Conservation (phyloP, 2,113 vertebrate genomes). For the Coregonus clupeaformis region DNA sequence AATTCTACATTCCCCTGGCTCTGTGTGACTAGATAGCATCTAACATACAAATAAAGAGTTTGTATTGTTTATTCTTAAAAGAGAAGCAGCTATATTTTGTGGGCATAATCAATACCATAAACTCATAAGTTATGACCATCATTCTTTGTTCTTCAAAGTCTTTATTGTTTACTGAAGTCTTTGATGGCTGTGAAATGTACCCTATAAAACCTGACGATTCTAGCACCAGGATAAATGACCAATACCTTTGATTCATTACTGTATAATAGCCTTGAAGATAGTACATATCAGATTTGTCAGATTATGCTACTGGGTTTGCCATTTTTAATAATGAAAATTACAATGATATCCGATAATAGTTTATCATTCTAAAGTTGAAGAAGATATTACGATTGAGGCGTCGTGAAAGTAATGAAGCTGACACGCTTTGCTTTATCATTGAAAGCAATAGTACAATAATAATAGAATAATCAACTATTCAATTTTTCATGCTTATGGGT, state of each 20-base stretch:
- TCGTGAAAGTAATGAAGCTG: slow-evolving; percentile 46
- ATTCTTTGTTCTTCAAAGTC: slow-evolving; percentile 50
- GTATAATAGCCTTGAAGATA: slow-evolving; percentile 63
- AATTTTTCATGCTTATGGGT: slow-evolving; percentile 30
- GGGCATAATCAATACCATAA: slow-evolving; percentile 57
- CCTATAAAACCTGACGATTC: slow-evolving; percentile 50
- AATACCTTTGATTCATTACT: slow-evolving; percentile 68
- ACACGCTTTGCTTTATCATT: slow-evolving; percentile 30
- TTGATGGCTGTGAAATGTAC: slow-evolving; percentile 46
- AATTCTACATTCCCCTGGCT: slow-evolving; percentile 25
- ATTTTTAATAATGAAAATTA: slow-evolving; percentile 66
- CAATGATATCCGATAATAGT: slow-evolving; percentile 58
- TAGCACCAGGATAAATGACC: slow-evolving; percentile 58
- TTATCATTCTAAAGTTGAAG: slow-evolving; percentile 39
- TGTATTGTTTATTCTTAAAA: slow-evolving; percentile 45
- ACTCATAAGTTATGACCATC: slow-evolving; percentile 54
- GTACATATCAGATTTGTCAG: slow-evolving; percentile 61
- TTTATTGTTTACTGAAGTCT: slow-evolving; percentile 39
- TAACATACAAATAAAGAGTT: slow-evolving; percentile 44
- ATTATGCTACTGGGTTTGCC: slow-evolving; percentile 49
- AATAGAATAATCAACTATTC: slow-evolving; percentile 33
- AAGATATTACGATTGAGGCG: slow-evolving; percentile 44
- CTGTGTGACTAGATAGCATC: slow-evolving; percentile 36
- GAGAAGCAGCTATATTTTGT: slow-evolving; percentile 21
- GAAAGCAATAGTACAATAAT: slow-evolving; percentile 32